Evolutionary conservation across 2,113 vertebrate species (phyloP).

Genomic region (Onychostruthus taczanowskii): DNA sequence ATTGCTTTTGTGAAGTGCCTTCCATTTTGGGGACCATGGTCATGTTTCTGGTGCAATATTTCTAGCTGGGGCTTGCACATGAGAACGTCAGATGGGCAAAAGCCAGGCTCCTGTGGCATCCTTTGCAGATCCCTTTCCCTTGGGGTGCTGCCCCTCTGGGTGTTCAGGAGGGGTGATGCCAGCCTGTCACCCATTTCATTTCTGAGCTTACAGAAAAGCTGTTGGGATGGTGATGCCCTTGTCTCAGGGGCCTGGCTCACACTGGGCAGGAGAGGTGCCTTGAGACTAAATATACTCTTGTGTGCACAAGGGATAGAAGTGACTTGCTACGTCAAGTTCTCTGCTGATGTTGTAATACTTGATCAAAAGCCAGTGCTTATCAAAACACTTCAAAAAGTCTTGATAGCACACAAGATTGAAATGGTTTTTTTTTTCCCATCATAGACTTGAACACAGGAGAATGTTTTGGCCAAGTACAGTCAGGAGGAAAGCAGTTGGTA

Average conservation of each 20-base stretch:
- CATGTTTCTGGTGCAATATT: background rate
- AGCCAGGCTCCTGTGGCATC: background rate
- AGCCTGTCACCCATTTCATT: background rate
- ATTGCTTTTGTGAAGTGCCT: background rate
- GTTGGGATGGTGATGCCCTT: background rate
- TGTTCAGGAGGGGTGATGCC: background rate
- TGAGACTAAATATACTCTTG: background rate
- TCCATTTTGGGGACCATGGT: background rate
- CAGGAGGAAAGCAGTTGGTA: background rate
- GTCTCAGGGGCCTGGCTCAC: background rate
- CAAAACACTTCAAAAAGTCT: background rate
- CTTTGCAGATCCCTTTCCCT: background rate
- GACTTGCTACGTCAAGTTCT: background rate
- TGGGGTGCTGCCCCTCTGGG: background rate
- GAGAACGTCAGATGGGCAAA: background rate
- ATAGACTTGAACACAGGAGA: background rate
- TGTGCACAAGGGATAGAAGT: background rate
- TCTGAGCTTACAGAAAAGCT: background rate
- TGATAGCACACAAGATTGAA: background rate
- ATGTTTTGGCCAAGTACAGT: background rate
- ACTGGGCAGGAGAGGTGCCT: background rate
- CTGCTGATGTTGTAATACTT: background rate
- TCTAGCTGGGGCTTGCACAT: background rate
- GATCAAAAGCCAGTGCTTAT: background rate
- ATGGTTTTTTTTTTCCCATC: background rate